These are phyloP conservation scores for Pachyramphus minor DNA, from an alignment of 2,113 vertebrate genomes.

Conservation along the genomic window DNA sequence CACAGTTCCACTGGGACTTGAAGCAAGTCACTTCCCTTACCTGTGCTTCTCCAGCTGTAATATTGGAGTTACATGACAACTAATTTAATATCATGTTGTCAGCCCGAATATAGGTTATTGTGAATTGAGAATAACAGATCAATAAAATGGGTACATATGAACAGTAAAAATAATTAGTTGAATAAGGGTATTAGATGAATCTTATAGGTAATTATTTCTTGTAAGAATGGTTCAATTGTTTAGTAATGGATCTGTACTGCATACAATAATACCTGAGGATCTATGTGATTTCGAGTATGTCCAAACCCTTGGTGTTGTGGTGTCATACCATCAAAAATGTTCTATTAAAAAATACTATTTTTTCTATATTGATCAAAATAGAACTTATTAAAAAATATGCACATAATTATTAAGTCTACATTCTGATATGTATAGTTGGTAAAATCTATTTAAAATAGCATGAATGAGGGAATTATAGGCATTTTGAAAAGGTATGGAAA, in stretches of 20 bases:
- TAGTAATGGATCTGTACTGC: neutral
- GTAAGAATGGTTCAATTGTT: neutral
- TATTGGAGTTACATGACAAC: neutral
- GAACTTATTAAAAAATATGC: neutral
- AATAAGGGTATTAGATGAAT: neutral
- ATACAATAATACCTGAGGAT: neutral
- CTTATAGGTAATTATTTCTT: neutral
- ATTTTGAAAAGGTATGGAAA: neutral
- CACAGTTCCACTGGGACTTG: neutral
- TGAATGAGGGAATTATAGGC: neutral
- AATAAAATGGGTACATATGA: neutral
- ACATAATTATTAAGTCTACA: neutral
- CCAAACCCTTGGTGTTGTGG: neutral
- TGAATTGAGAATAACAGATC: neutral
- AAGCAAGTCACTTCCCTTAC: neutral
- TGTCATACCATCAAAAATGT: neutral
- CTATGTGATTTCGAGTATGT: neutral
- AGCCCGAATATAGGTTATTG: neutral
- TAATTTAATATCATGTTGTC: neutral
- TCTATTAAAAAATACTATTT: neutral
- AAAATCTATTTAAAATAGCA: neutral
- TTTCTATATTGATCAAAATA: neutral
- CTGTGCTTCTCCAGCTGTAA: neutral
- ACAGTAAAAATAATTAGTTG: neutral
- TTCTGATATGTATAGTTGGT: neutral